Conservation (phyloP, 1,140 invertebrate species). For the Drosophila ogumai region DNA sequence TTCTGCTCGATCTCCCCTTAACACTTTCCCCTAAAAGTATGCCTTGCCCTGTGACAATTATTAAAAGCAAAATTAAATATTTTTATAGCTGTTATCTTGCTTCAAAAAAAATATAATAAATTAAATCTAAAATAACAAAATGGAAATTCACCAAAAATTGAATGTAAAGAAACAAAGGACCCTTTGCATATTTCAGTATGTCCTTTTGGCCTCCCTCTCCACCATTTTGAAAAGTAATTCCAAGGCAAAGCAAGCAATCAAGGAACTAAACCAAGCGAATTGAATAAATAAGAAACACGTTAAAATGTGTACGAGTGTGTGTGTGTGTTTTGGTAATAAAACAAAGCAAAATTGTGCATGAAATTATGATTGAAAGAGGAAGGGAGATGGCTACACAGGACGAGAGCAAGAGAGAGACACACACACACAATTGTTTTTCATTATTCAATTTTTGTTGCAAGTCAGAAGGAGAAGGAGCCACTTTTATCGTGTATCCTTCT, state of each 20-base stretch:
- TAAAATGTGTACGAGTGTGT: conserved; percentile 14
- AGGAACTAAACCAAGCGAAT: conserved; percentile 81
- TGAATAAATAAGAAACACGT: conserved; percentile 79
- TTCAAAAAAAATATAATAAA: background rate
- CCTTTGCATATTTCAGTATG: background rate
- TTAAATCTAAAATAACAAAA: background rate
- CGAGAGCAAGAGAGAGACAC: conserved; percentile 38
- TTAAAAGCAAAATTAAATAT: conserved; percentile 3
- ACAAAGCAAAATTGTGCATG: conserved; percentile 81
- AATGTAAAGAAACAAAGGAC: background rate
- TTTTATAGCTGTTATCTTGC: background rate
- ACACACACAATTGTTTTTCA: conserved; percentile 82
- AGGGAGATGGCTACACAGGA: conserved; percentile 15
- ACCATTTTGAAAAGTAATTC: conserved; percentile 23
- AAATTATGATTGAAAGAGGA: conserved; percentile 65
- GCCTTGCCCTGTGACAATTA: background rate
- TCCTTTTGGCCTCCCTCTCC: background rate
- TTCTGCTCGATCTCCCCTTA: background rate
- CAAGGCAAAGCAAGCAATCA: conserved; percentile 64
- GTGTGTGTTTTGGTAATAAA: conserved; percentile 58
- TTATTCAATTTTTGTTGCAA: conserved; percentile 82
- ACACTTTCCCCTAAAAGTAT: conserved; percentile 46
- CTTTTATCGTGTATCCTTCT: conserved; percentile 45
- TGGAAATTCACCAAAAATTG: background rate
- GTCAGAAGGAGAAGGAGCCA: conserved; percentile 36